Conservation (phyloP, 2,888 invertebrate species). For the Trachelus stipa region DNA sequence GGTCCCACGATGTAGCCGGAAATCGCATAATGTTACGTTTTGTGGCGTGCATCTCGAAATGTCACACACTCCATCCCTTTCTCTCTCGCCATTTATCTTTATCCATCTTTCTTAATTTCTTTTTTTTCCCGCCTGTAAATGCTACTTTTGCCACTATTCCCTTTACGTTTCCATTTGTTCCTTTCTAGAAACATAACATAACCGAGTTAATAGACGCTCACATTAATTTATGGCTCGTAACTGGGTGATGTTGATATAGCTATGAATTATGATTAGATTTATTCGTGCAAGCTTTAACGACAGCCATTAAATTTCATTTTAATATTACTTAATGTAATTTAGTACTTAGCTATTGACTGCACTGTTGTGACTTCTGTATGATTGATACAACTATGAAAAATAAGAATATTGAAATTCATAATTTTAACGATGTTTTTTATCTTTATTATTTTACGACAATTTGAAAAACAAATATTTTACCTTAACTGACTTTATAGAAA, state of each 20-base stretch:
- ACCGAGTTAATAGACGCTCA: slow-evolving; percentile 42
- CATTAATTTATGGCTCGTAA: slow-evolving; percentile 45
- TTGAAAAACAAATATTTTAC: not conserved
- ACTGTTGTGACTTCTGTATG: not conserved
- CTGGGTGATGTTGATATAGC: slow-evolving; percentile 37
- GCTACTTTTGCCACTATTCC: not conserved
- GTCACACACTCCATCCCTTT: too few relatives aligned
- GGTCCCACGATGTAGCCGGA: too few relatives aligned
- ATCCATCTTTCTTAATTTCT: not conserved
- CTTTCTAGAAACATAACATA: slow-evolving; percentile 20
- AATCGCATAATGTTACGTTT: too few relatives aligned
- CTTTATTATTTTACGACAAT: not conserved
- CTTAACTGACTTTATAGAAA: not conserved
- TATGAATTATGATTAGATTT: slow-evolving; percentile 56
- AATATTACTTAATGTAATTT: not conserved
- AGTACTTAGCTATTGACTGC: not conserved
- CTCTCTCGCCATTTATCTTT: too few relatives aligned
- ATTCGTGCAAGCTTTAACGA: slow-evolving; percentile 20
- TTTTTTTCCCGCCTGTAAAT: not conserved
- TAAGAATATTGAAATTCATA: not conserved
- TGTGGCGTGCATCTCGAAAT: too few relatives aligned
- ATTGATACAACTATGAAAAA: not conserved
- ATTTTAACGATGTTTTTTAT: not conserved
- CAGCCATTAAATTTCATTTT: not conserved
- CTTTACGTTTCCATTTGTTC: not conserved